phyloP scores from a whole-genome alignment of 2,888 invertebrate genomes.

The Spisula subtruncata region DNA sequence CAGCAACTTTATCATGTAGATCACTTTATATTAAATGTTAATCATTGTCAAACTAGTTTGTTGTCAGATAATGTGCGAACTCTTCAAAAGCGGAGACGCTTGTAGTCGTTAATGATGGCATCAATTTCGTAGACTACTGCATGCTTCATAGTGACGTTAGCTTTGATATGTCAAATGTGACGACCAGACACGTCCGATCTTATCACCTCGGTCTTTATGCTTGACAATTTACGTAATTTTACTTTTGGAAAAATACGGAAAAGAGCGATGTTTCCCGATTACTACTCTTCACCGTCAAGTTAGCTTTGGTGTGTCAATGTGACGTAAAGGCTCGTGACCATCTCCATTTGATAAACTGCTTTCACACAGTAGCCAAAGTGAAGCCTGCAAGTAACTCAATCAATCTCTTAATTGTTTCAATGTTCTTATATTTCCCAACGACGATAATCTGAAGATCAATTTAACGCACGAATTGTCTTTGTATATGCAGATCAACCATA shows the following conservation, averaged over 20 bases:
- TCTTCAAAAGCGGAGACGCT: background rate
- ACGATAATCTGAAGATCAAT: too few relatives aligned
- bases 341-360: background rate
- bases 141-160: background rate
- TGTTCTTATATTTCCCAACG: too few relatives aligned
- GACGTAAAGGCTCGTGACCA: background rate
- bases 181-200: too few relatives aligned
- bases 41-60: background rate
- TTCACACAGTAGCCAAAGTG: background rate
- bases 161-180: background rate
- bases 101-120: background rate
- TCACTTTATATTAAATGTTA: background rate
- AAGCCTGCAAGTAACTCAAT: background rate
- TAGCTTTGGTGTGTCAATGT: background rate
- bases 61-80: background rate
- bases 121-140: background rate
- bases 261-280: background rate
- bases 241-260: background rate
- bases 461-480: too few relatives aligned
- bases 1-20: background rate
- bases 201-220: too few relatives aligned
- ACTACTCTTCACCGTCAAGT: background rate
- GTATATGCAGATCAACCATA: too few relatives aligned
- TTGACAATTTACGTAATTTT: too few relatives aligned
- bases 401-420: too few relatives aligned